phyloP scores from a whole-genome alignment of 2,888 invertebrate species.

The Rhamphomyia laevipes region DNA sequence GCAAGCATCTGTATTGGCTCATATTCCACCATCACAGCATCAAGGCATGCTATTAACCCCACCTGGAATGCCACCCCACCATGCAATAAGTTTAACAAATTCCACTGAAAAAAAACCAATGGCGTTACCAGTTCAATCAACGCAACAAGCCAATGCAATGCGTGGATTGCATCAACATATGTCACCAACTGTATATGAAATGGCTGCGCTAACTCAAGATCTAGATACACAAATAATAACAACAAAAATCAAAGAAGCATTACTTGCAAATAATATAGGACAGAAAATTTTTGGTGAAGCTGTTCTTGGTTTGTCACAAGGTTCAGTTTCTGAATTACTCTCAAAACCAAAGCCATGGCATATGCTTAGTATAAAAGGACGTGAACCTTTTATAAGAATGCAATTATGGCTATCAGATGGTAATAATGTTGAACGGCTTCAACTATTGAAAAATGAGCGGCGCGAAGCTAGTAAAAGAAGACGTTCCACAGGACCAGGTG shows the following conservation, averaged over 20 bases:
- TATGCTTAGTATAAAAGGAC: slow-evolving; percentile 94
- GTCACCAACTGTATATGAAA: slow-evolving; percentile 93
- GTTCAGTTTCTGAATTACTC: slow-evolving; percentile 91
- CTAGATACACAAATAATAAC: slow-evolving; percentile 94
- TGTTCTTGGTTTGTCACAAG: slow-evolving; percentile 90
- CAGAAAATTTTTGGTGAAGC: slow-evolving; percentile 99
- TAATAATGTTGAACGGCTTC: slow-evolving; percentile 86
- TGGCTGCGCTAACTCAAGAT: slow-evolving; percentile 93
- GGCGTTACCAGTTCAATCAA: slow-evolving; percentile 48
- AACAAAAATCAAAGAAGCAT: slow-evolving; percentile 91
- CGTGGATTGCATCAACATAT: slow-evolving; percentile 70
- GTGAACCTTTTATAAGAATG: slow-evolving; percentile 94
- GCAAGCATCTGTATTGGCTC: slow-evolving; percentile 38
- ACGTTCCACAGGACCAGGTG: slow-evolving; percentile 69
- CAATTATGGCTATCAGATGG: slow-evolving; percentile 94
- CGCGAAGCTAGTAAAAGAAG: slow-evolving; percentile 85
- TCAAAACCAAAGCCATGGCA: slow-evolving; percentile 99
- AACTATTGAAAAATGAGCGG: slow-evolving; percentile 80
- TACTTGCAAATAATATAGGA: slow-evolving; percentile 93
- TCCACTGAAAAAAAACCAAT: slow-evolving; percentile 47
- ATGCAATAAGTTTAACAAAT: slow-evolving; percentile 55
- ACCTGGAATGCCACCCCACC: slow-evolving; percentile 64
- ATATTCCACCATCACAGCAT: slow-evolving; percentile 33
- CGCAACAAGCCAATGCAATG: slow-evolving; percentile 56
- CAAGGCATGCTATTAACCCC: slow-evolving; percentile 57